Base-by-base conservation (phyloP, 2,888 invertebrate genomes). In the Limenitis camilla region DNA sequence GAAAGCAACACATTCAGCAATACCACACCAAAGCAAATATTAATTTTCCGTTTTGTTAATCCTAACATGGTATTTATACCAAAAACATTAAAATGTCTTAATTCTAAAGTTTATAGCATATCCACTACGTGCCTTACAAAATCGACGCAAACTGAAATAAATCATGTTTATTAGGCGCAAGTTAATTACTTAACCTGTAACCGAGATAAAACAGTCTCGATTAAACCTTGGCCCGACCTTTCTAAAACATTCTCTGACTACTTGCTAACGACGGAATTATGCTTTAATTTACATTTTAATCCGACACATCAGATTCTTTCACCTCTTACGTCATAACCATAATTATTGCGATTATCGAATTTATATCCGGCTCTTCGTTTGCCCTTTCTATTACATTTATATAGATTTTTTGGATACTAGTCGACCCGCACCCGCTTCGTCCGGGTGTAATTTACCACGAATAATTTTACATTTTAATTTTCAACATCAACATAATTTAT, bases 171-270 rank as follows among this genome's bases (percentile, higher is more conserved):
- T 60, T 44, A 44, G 42, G 39, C 49, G 57, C 61, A 72, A 69
- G 71, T 67, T 52, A 46, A 46, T 61, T 63, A 46, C 61, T 27
- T 44, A 58, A 60, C 43, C 27, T 60, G 19, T 44, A 58, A 60
- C 43, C 27, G 55, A 49, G 49, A 49, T 49, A 32, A 51, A 49
- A 61, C 52, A 49, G 52, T 52, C 48, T 55, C 48, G 40, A 33
- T 44, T 55, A 47, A 65, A 69, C 76, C 78, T 76, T 75, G 72
- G 53, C 59, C 46, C 63, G 67, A 74, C 74, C 78, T 78, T 75
- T 72, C 67, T 64, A 69, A 71, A 67, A 71, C 71, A 70, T 73
- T 76, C 74, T 71, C 72, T 60, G 40, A 56, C 48, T 49, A 59
- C 55, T 36, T 57, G 55, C 60, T 49, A 52, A 59, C 50, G 54